These are phyloP conservation scores for Sphaeramia orbicularis DNA, from an alignment of 2,797 vertebrate species.

Conservation along the genomic window DNA sequence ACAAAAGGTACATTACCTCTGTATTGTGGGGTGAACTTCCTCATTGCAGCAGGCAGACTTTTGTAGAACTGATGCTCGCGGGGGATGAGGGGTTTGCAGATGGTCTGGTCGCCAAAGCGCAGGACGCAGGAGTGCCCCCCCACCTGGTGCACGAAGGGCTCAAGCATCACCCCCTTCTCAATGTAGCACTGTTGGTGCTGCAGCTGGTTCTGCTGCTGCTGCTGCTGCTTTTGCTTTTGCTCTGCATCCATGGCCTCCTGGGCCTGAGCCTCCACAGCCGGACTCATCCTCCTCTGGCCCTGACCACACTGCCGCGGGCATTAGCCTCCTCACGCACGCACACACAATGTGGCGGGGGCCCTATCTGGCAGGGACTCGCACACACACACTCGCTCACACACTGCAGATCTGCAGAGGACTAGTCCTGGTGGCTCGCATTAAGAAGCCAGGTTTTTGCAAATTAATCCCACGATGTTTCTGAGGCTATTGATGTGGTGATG, in stretches of 20 bases:
- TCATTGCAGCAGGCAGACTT: constrained; percentile 91
- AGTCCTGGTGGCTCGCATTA: constrained; percentile 17
- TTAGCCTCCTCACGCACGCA: constrained; percentile 85
- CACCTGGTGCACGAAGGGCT: constrained; percentile 96
- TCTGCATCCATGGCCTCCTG: constrained; percentile 92
- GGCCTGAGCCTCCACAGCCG: constrained; percentile 90
- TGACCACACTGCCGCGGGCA: constrained; percentile 83
- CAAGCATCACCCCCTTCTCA: constrained; percentile 93
- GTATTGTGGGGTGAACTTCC: constrained; percentile 93
- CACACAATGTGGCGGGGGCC: constrained; percentile 55
- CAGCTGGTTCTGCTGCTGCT: constrained; percentile 57
- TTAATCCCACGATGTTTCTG: constrained; percentile 24
- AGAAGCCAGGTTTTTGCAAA: constrained; percentile 2
- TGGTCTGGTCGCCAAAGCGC: constrained; percentile 92
- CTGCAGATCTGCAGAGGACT: constrained; percentile 38
- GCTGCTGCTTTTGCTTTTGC: constrained; percentile 71
- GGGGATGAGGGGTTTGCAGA: constrained; percentile 94
- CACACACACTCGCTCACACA: constrained; percentile 14
- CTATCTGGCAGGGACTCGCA: constrained; percentile 16
- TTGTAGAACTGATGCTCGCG: constrained; percentile 95
- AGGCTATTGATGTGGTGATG: constrained; percentile 17
- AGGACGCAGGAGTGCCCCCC: constrained; percentile 94
- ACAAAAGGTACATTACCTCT: constrained; percentile 85
- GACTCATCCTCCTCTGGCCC: constrained; percentile 94
- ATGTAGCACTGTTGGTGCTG: constrained; percentile 81